These are phyloP conservation scores for Telmatherina bonti DNA, from an alignment of 2,797 vertebrate species.

Conservation along the genomic window DNA sequence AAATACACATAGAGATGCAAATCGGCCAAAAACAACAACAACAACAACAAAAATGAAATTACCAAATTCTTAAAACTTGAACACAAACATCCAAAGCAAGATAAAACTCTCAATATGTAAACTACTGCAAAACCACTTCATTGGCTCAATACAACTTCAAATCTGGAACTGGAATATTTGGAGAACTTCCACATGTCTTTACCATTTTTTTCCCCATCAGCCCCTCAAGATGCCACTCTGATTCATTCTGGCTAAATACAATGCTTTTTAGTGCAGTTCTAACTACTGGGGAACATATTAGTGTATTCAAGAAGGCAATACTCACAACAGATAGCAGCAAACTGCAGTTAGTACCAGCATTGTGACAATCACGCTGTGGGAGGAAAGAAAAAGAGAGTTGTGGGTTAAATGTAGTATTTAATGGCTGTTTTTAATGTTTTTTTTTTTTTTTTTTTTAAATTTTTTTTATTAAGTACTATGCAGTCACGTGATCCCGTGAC, in stretches of 20 bases:
- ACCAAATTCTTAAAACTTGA: too few relatives aligned
- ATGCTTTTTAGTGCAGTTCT: not conserved
- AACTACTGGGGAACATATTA: not conserved
- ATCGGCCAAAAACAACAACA: too few relatives aligned
- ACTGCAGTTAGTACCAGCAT: slow-evolving; percentile 97
- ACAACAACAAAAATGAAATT: too few relatives aligned
- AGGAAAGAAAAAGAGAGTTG: not conserved
- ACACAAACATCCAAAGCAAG: too few relatives aligned
- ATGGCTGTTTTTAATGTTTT: too few relatives aligned
- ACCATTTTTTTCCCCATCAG: not conserved
- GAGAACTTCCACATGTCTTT: not conserved
- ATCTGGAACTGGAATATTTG: not conserved
- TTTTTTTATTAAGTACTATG: not conserved
- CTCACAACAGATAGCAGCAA: slow-evolving; percentile 99
- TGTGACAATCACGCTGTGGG: slow-evolving; percentile 91
- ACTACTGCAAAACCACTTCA: not conserved
- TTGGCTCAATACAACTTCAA: not conserved
- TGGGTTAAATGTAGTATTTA: not conserved
- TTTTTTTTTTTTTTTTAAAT: too few relatives aligned
- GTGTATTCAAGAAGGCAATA: slow-evolving; percentile 57
- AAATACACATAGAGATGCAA: not conserved
- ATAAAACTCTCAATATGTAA: too few relatives aligned
- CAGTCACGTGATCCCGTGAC: slow-evolving; percentile 49
- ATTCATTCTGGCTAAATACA: not conserved
- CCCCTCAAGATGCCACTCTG: not conserved